Evolutionary conservation across 2,113 vertebrate genomes (phyloP).

Genomic region (Leucoraja erinaceus): DNA sequence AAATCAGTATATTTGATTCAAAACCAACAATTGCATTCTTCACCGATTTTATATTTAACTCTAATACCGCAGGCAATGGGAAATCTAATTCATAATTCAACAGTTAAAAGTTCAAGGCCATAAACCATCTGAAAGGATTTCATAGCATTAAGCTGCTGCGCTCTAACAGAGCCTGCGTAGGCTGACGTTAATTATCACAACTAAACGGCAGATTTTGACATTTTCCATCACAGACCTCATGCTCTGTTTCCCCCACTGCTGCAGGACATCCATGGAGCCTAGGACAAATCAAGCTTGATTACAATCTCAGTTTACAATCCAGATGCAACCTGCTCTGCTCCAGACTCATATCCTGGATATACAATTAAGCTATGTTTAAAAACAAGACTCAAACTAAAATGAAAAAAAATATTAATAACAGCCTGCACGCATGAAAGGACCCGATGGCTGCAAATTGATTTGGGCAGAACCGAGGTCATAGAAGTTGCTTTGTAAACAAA

Average conservation of each 20-base stretch:
- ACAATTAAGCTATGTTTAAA: neutral
- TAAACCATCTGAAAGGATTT: neutral
- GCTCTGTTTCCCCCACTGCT: neutral
- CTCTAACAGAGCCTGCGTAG: no score
- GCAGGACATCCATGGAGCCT: neutral
- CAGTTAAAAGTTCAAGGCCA: neutral
- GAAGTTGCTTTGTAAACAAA: no score
- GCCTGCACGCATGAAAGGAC: neutral
- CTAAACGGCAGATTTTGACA: neutral
- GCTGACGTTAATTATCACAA: neutral
- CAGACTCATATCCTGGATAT: neutral
- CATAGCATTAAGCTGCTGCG: neutral
- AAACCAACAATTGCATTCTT: neutral
- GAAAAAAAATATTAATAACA: neutral
- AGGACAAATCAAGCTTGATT: neutral
- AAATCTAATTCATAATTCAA: constrained; percentile 4
- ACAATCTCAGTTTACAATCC: neutral
- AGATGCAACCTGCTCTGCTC: neutral
- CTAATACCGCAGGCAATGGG: neutral
- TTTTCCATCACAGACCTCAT: neutral
- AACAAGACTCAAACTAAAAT: neutral
- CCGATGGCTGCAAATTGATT: no score
- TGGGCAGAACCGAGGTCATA: no score
- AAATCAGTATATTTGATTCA: neutral
- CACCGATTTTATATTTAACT: neutral